Percentiles rank a stretch among this genome's conserved stretches.
Evolutionary conservation across 2,888 invertebrate species (phyloP).

Genomic region (Uropetala carovei): DNA sequence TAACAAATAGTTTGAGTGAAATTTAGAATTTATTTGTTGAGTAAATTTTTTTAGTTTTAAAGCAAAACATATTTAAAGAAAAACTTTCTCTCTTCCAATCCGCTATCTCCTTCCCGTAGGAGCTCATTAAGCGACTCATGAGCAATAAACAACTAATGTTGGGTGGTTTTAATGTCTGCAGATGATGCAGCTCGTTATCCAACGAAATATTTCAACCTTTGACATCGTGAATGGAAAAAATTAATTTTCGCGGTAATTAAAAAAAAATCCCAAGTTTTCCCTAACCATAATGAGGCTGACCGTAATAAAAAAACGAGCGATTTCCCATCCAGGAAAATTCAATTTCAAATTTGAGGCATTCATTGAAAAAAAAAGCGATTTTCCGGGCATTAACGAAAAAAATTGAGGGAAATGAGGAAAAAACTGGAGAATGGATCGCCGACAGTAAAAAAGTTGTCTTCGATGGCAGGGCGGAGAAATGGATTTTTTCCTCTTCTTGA

Average conservation of each 20-base stretch:
- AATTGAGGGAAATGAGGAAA: conserved; percentile 35
- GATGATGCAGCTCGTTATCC: not conserved
- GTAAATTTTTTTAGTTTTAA: no score
- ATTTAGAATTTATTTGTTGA: no score
- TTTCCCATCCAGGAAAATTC: conserved; percentile 35
- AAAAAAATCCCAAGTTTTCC: not conserved
- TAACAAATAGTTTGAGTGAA: no score
- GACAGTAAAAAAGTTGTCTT: conserved; percentile 33
- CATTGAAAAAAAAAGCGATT: conserved; percentile 52
- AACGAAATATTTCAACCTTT: not conserved
- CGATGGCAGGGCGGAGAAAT: not conserved
- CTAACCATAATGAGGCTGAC: not conserved
- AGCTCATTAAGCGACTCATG: no score
- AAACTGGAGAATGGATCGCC: conserved; percentile 23
- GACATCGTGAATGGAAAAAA: conserved; percentile 4
- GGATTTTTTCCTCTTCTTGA: not conserved
- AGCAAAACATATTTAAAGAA: no score
- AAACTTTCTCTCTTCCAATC: no score
- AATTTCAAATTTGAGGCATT: conserved; percentile 39
- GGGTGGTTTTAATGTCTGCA: no score
- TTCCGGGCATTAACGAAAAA: conserved; percentile 52
- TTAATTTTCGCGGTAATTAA: not conserved
- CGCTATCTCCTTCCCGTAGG: no score
- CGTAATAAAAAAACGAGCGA: not conserved
- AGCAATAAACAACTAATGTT: no score